Evolutionary conservation across 2,888 invertebrate species (phyloP), one percentile per base, ranked within the genome.

Genomic region (Drosophila paucipuncta): DNA sequence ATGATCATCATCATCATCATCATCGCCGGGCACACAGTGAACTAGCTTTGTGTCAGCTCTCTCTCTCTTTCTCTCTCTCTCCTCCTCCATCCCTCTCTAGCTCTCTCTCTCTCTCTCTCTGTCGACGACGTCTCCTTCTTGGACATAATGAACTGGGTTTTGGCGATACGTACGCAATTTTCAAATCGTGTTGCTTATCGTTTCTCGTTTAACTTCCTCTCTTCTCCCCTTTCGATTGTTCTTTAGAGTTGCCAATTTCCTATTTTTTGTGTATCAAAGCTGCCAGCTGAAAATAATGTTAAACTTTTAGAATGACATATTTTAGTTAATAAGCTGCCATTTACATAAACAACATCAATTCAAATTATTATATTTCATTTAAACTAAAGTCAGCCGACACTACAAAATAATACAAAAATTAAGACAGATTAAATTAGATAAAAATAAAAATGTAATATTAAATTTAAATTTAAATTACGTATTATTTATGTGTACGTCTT

Each of bases 61-160:
- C 43, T 62, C 33, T 37, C 65, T 65, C 43, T 59, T 6, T 25
- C 22, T 33, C 30, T 30, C 60, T 25, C 54, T n/a, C n/a, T n/a
- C n/a, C n/a, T 30, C 31, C 47, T 58, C 22, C 31, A 11, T 52
- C 22, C 49, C 50, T 49, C 30, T 31, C 35, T n/a, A n/a, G n/a
- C n/a, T 2, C 33, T 22, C 25, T 53, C 30, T 35, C 41, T 16
- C 11, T 39, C 18, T 37, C 30, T 18, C 25, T 30, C n/a, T 41
- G 54, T 16, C 31, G 28, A 53, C 61, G 67, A 71, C 70, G 73
- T 67, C 74, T 83, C 76, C 79, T 90, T 63, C 73, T 75, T 86
- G 75, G 84, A 90, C 87, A 87, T 87, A 87, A 90, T 89, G 87
- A 87, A 90, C 91, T 87, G 66, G 73, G 80, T 75, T 83, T 89